Evolutionary conservation across 2,888 invertebrate species (phyloP).

Genomic region (Erebia epiphron): DNA sequence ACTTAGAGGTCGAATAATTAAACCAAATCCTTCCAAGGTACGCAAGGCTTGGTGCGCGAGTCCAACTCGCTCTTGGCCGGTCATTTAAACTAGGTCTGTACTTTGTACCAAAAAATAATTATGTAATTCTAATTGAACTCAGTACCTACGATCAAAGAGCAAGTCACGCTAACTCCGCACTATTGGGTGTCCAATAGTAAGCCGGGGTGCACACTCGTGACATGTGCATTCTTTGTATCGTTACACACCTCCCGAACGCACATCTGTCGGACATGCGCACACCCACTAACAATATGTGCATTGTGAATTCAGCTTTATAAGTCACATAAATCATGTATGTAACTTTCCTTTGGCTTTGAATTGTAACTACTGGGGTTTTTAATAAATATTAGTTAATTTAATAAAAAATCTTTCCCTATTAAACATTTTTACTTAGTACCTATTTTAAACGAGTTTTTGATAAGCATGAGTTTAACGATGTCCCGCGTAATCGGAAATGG

Average conservation of each 20-base stretch:
- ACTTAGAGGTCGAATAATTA: too few species aligned
- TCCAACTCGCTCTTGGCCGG: too few species aligned
- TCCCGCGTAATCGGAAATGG: too few species aligned
- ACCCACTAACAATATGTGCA: slow-evolving; percentile 58
- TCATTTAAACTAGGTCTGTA: background rate
- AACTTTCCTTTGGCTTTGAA: slow-evolving; percentile 25
- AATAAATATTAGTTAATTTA: background rate
- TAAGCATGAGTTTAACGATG: too few species aligned
- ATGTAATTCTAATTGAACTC: background rate
- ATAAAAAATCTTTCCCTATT: too few species aligned
- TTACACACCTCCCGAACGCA: slow-evolving; percentile 57
- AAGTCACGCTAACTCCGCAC: slow-evolving; percentile 66
- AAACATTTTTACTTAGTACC: too few species aligned
- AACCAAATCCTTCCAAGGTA: too few species aligned
- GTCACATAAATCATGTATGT: slow-evolving; percentile 43
- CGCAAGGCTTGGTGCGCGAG: too few species aligned
- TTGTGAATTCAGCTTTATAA: slow-evolving; percentile 55
- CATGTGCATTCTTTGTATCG: slow-evolving; percentile 71
- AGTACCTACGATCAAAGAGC: slow-evolving; percentile 33
- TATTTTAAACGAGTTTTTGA: too few species aligned
- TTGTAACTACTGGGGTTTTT: background rate
- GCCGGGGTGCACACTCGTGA: slow-evolving; percentile 49
- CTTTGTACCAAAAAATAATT: background rate
- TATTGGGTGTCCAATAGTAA: slow-evolving; percentile 67
- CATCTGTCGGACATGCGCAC: slow-evolving; percentile 74